Conservation (phyloP, 2,888 invertebrate species). For the Eupeodes latifasciatus region DNA sequence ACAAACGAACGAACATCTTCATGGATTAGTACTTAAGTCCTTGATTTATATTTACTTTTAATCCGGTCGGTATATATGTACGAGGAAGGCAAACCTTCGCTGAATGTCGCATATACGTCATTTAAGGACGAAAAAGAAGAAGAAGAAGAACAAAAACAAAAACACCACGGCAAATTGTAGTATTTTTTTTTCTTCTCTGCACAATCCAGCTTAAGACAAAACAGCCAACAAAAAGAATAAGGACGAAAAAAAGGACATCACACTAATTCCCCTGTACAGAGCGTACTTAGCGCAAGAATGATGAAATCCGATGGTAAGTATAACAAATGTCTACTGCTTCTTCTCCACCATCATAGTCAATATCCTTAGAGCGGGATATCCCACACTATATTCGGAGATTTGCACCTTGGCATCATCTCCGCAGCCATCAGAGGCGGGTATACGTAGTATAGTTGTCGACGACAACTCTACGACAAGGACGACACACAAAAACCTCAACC, state of each 20-base stretch:
- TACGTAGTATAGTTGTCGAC: neutral
- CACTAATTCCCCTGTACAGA: conserved; percentile 65
- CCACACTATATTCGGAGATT: conserved; percentile 32
- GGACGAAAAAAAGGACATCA: conserved; percentile 64
- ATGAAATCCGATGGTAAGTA: conserved; percentile 69
- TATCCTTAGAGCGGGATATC: neutral
- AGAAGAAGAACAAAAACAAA: conserved; percentile 29
- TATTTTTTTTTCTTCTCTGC: conserved; percentile 5
- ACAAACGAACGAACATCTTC: conserved; percentile 28
- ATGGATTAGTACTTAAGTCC: conserved; percentile 70
- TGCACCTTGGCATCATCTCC: conserved; percentile 39
- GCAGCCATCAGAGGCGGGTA: neutral
- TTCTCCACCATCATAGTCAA: conserved; percentile 39
- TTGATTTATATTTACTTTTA: conserved; percentile 70
- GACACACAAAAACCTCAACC: conserved; percentile 68
- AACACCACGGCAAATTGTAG: neutral
- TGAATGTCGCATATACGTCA: conserved; percentile 41
- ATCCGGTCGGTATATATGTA: neutral
- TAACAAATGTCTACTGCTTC: conserved; percentile 64
- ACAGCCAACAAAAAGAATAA: neutral
- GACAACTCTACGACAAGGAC: neutral
- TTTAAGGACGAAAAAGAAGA: conserved; percentile 2
- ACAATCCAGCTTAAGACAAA: conserved; percentile 32
- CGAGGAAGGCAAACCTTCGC: neutral
- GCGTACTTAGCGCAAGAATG: conserved; percentile 66